These are phyloP conservation scores for Neodiprion virginianus DNA, from an alignment of 1,140 invertebrate genomes.

Conservation along the genomic window DNA sequence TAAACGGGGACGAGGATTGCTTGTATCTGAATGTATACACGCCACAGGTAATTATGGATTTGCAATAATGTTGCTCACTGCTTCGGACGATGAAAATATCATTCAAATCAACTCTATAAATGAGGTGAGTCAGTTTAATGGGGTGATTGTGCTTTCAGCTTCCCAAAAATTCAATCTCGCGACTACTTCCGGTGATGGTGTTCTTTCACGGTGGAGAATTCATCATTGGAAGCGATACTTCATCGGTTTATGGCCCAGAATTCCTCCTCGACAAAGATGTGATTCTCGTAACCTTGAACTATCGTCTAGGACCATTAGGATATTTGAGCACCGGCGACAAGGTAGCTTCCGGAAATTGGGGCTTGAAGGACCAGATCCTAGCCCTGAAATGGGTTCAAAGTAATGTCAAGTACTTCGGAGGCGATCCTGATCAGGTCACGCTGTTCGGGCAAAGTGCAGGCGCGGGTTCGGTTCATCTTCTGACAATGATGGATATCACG, in stretches of 20 bases:
- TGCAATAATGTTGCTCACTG: not conserved
- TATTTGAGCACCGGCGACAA: constrained; percentile 60
- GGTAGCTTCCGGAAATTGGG: constrained; percentile 54
- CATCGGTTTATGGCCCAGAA: constrained; percentile 52
- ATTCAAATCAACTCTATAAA: not conserved
- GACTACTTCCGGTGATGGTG: constrained; percentile 56
- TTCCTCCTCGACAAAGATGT: constrained; percentile 65
- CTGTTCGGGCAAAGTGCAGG: constrained; percentile 43
- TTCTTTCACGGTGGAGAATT: constrained; percentile 63
- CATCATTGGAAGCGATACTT: constrained; percentile 46
- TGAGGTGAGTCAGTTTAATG: too few species aligned
- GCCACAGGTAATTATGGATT: constrained; percentile 55
- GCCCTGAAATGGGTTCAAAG: constrained; percentile 60
- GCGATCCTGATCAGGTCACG: constrained; percentile 43
- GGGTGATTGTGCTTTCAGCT: not conserved
- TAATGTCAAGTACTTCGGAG: constrained; percentile 47
- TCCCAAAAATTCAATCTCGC: constrained; percentile 7
- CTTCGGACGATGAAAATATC: not conserved
- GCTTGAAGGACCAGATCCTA: constrained; percentile 60
- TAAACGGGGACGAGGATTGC: constrained; percentile 64
- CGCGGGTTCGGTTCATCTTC: constrained; percentile 48
- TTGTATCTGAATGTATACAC: constrained; percentile 69
- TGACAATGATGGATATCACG: constrained; percentile 62
- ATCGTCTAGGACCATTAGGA: constrained; percentile 64
- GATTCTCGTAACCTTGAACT: constrained; percentile 66